A percentile compares a stretch with the other conserved stretches of the same genome.
These are phyloP conservation scores for Harlomillsia oculata DNA, from an alignment of 1,140 invertebrate species.

Conservation along the genomic window DNA sequence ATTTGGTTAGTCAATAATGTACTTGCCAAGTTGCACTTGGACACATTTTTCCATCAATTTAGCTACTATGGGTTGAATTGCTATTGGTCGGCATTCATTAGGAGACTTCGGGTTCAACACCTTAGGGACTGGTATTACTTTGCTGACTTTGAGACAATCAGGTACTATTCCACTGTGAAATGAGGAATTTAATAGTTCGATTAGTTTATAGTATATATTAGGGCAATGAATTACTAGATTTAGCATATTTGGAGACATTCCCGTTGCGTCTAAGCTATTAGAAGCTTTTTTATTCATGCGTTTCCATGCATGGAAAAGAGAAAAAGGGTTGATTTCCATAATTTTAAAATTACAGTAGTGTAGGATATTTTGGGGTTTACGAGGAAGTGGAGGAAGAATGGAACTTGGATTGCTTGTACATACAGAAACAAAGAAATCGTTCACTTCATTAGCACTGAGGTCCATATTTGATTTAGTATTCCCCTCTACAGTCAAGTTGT, in stretches of 20 bases:
- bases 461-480: background rate
- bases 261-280: background rate
- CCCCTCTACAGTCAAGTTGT: background rate
- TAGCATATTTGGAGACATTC: background rate
- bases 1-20: background rate
- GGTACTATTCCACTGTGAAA: background rate
- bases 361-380: background rate
- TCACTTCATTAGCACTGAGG: background rate
- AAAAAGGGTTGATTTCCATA: background rate
- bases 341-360: background rate
- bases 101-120: background rate
- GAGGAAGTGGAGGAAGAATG: background rate
- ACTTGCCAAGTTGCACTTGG: background rate
- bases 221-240: background rate
- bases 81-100: background rate
- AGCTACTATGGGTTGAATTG: background rate
- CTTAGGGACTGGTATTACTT: background rate
- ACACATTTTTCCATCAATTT: constrained; percentile 4
- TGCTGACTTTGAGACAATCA: background rate
- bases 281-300: background rate
- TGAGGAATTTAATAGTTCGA: background rate
- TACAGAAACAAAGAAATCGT: background rate
- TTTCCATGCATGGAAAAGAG: background rate
- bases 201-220: background rate
- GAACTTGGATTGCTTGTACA: background rate